Base-by-base conservation (phyloP, 2,797 vertebrate species). In the Bucorvus abyssinicus region DNA sequence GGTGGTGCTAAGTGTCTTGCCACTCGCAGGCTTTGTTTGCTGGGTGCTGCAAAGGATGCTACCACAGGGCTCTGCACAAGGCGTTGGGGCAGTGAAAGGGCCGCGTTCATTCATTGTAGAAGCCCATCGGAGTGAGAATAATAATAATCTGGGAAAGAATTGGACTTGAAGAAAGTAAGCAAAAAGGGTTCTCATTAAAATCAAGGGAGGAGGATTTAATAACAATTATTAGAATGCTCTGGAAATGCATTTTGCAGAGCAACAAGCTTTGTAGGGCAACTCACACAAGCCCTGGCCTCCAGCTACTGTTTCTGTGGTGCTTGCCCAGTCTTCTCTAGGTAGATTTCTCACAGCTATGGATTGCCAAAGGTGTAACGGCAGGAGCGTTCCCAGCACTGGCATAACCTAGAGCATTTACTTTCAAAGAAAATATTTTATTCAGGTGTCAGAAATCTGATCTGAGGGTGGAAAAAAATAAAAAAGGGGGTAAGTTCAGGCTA, bases 401-500 rank as follows among this genome's bases (percentile, higher is more conserved):
- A 55, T 56, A 71, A 74, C 23, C 75, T 21, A 24, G 12, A 61
- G 20, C 10, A 7, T 60, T 94, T 83, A 16, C 14, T 60, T 93
- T 81, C 55, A 91, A 88, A 78, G 59, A 20, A 77, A 53, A 18
- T 59, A 29, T 23, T 91, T 83, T 68, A 71, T 87, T 91, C 34
- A 55, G 7, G 12, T 69, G 22, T 85, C 38, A 52, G 57, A 59
- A 69, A 57, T 79, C 9, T 71, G 15, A 77, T 50, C 23, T 47
- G n/a, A 71, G 42, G 12, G n/a, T 18, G 32, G 29, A 6, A 3
- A 0, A 7, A 4, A 8, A 7, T 7, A 23, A 11, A 63, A 30
- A 9, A 6, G 0, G 0, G 2, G 10, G 4, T 7, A 6, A 17
- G 2, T 13, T 84, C 14, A 52, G 8, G 12, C 11, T 59, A 80